These are phyloP conservation scores for Geopemphigus sp. DNA, from an alignment of 1,140 invertebrate genomes.

Conservation along the genomic window DNA sequence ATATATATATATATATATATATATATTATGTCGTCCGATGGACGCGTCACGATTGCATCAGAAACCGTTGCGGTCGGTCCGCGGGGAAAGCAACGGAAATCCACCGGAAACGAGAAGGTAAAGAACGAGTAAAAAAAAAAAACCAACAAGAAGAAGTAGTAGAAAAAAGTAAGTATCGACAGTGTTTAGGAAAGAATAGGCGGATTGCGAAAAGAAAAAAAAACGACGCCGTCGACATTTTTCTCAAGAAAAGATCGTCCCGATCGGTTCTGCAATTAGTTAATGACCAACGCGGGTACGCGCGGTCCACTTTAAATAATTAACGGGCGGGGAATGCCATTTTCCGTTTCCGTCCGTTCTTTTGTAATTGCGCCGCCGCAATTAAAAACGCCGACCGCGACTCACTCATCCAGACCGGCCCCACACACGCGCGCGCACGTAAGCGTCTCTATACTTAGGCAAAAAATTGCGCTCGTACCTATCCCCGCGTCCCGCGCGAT, in stretches of 20 bases:
- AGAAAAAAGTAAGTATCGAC: too few relatives aligned
- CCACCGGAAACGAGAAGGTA: constrained; percentile 27
- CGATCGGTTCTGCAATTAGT: constrained; percentile 15
- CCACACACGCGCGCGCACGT: too few relatives aligned
- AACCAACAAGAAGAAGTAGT: neutral
- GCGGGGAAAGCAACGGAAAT: constrained; percentile 11
- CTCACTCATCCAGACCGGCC: constrained; percentile 31
- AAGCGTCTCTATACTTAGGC: too few relatives aligned
- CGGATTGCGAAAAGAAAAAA: constrained; percentile 33
- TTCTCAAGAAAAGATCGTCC: constrained; percentile 41
- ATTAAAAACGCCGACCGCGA: constrained; percentile 39
- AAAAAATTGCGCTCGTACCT: too few relatives aligned
- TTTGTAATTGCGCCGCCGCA: constrained; percentile 36
- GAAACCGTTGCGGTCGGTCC: neutral
- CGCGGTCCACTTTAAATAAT: constrained; percentile 45
- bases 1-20: too few relatives aligned
- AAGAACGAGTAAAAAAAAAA: neutral
- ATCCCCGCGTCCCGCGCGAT: too few relatives aligned
- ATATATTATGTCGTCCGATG: too few relatives aligned
- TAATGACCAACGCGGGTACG: constrained; percentile 25
- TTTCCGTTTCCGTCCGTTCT: neutral
- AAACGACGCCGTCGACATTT: constrained; percentile 37
- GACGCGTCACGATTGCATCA: neutral
- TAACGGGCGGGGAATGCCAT: constrained; percentile 27
- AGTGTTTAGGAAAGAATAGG: neutral